Evolutionary conservation across 2,888 invertebrate genomes (phyloP), one percentile per base, ranked within the genome.

Genomic region (Drosophila subquinaria): DNA sequence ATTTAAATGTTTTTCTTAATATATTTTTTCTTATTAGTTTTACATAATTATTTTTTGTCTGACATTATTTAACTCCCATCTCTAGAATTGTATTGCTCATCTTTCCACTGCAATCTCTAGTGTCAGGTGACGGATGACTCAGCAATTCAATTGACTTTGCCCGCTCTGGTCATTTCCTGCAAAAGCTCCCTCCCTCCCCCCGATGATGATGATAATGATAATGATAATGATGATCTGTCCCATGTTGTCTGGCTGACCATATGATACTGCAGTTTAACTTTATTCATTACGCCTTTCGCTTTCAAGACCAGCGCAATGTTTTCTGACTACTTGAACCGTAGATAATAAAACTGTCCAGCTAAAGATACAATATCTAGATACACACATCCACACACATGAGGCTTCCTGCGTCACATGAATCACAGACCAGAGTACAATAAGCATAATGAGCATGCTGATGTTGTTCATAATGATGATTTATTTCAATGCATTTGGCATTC

Each of bases 271-370:
- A 70, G 60, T 17, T 60, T 50, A 38, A 15, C 11, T 56, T 51
- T 52, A 50, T 56, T 43, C 66, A 78, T 42, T 53, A 48, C 43
- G 83, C 81, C 81, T 86, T 82, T 86, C 83, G 87, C 83, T 82
- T 82, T 82, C 87, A 81, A 57, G 43, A 17, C 13, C 42, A 65
- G 53, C 63, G 64, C 73, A 76, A 61, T 42, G 64, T 45, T 13
- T 36, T 20, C 38, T 30, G 51, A 63, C 61, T 52, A 51, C 61
- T 76, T 53, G 45, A 51, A 35, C 53, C 63, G 55, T 76, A 71
- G 68, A 72, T 79, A 56, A 51, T 64, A 70, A 61, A 53, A 63
- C 38, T 75, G 69, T 80, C 69, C 83, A 68, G 73, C 57, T 47
- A 61, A 65, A 79, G 76, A 85, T 79, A 82, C 66, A 68, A 64